Conservation (phyloP, 2,888 invertebrate species). For the Biston stratarius region DNA sequence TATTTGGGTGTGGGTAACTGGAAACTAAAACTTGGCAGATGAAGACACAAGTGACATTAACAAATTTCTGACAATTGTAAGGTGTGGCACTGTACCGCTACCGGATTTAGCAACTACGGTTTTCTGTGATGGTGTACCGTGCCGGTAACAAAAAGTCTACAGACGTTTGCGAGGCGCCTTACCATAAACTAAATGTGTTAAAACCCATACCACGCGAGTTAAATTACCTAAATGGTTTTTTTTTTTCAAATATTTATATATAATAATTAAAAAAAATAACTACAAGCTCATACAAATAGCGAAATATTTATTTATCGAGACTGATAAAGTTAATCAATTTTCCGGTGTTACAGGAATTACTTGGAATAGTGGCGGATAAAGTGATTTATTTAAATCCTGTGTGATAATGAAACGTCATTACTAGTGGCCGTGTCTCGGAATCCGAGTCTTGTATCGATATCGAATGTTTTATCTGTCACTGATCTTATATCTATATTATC, state of each 20-base stretch:
- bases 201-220: not conserved
- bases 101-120: too few relatives aligned
- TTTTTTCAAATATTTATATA: not conserved
- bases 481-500: conserved; percentile 30
- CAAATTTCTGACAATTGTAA: too few relatives aligned
- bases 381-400: conserved; percentile 16
- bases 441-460: conserved; percentile 43
- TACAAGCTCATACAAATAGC: not conserved
- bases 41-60: too few relatives aligned
- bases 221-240: not conserved
- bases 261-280: not conserved
- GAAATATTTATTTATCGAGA: not conserved
- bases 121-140: too few relatives aligned
- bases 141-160: too few relatives aligned
- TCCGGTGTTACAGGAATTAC: conserved; percentile 56
- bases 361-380: conserved; percentile 49
- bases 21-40: too few relatives aligned
- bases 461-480: conserved; percentile 27
- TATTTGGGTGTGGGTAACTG: too few relatives aligned
- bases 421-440: conserved; percentile 1
- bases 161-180: too few relatives aligned
- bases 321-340: conserved; percentile 31
- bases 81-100: too few relatives aligned
- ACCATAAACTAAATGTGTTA: too few relatives aligned
- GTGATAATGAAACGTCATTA: conserved; percentile 5